A percentile compares a stretch with the other conserved stretches of the same genome.
Evolutionary conservation across 2,113 vertebrate species (phyloP).

Genomic region (Psammodynastes pulverulentus): DNA sequence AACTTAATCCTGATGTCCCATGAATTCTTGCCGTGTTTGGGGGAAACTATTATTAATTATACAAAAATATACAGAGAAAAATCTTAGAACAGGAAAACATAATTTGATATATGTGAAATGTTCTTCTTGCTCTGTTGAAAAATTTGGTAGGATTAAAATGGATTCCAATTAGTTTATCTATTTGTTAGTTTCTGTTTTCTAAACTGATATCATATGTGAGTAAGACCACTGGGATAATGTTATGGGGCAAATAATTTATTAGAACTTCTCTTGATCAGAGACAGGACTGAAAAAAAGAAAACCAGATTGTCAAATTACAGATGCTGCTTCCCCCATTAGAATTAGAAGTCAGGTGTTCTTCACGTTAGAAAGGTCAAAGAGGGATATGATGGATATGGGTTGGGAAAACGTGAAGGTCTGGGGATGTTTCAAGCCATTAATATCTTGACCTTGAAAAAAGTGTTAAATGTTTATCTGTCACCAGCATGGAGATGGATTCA

Average conservation of each 20-base stretch:
- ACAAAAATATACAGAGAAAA: neutral
- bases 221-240: neutral
- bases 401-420: neutral
- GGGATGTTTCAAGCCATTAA: neutral
- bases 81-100: neutral
- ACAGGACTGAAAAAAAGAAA: neutral
- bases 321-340: neutral
- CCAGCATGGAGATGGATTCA: neutral
- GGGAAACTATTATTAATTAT: neutral
- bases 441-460: neutral
- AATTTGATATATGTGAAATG: neutral
- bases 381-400: neutral
- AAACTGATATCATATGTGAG: neutral
- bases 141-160: neutral
- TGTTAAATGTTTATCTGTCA: neutral
- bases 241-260: neutral
- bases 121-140: neutral
- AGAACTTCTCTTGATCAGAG: neutral
- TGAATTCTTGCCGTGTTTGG: neutral
- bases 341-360: neutral
- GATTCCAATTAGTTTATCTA: neutral
- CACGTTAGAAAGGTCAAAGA: neutral
- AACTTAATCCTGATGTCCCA: neutral
- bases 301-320: neutral
- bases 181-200: neutral